A percentile compares a stretch with the other conserved stretches of the same genome.
Conservation (phyloP, 2,113 vertebrate genomes). For the Albula glossodonta region DNA sequence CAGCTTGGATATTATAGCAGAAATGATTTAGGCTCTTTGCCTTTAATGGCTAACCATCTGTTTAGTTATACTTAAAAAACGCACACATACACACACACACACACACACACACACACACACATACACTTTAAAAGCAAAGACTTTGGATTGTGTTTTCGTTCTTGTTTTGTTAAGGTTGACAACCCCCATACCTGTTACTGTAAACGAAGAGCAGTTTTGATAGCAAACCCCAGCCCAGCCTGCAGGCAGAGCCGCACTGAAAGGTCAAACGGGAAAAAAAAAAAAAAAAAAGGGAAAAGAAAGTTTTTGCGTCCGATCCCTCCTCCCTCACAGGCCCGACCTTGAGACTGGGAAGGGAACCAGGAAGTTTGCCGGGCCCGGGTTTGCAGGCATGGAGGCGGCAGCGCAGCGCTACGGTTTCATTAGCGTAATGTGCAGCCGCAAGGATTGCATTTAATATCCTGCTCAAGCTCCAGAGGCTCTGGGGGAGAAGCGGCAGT, state of each 20-base stretch:
- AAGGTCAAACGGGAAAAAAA: background rate
- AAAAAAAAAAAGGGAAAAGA: too few relatives aligned
- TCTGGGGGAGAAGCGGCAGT: background rate
- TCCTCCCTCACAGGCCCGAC: background rate
- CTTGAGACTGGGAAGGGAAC: background rate
- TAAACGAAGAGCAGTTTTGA: slow-evolving; percentile 12
- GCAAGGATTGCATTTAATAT: background rate
- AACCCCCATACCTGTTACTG: background rate
- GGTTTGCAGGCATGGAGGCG: background rate
- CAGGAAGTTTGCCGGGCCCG: background rate
- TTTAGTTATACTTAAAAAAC: slow-evolving; percentile 40
- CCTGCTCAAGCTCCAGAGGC: background rate
- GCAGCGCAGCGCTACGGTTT: background rate
- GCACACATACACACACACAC: background rate
- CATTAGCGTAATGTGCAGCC: background rate
- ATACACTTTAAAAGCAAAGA: background rate
- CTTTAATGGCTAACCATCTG: slow-evolving; percentile 55
- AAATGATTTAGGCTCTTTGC: slow-evolving; percentile 50
- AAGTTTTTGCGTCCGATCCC: background rate
- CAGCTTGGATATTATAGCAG: slow-evolving; percentile 48
- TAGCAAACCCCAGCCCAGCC: background rate
- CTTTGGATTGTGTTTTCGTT: slow-evolving; percentile 5
- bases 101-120: background rate
- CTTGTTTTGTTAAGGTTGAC: slow-evolving; percentile 6
- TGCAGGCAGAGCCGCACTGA: background rate